Percentiles rank a stretch among this genome's conserved stretches.
These are phyloP conservation scores for Cassiopea andromeda DNA, from an alignment of 30 jellyfish, hydroid and myxozoan species.

Conservation along the genomic window DNA sequence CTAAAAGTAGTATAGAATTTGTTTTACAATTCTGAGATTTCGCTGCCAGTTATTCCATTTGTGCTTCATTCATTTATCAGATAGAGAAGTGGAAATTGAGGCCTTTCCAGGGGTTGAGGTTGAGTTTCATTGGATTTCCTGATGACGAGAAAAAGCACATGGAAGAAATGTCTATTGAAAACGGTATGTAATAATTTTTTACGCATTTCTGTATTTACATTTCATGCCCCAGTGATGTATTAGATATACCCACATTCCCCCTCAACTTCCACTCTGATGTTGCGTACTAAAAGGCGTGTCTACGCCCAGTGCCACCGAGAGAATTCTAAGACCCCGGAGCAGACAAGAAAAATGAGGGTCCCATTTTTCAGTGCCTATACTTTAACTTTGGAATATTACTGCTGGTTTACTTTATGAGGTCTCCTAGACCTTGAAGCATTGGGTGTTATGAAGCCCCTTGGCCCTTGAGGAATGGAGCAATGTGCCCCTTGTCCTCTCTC, in stretches of 20 bases:
- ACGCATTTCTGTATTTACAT: not conserved
- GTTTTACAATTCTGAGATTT: not conserved
- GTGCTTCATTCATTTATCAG: conserved; percentile 19
- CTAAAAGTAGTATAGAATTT: too few relatives aligned
- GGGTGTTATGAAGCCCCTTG: too few relatives aligned
- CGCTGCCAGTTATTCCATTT: not conserved
- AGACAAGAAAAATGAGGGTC: too few relatives aligned
- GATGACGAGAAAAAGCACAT: conserved; percentile 96
- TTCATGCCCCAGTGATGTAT: not conserved
- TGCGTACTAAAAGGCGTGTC: not conserved
- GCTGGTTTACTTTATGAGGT: too few relatives aligned
- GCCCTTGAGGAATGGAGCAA: too few relatives aligned
- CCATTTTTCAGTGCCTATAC: too few relatives aligned
- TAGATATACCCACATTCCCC: not conserved
- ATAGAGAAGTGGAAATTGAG: conserved; percentile 85
- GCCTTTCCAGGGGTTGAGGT: conserved; percentile 92
- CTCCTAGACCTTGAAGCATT: too few relatives aligned
- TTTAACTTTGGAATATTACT: too few relatives aligned
- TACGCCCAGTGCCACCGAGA: too few relatives aligned
- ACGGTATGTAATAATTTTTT: conserved; percentile 62
- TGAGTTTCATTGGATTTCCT: conserved; percentile 94
- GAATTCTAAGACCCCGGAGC: too few relatives aligned
- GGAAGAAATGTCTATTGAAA: conserved; percentile 90
- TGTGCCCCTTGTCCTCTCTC: too few relatives aligned
- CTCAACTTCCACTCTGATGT: not conserved